These are phyloP conservation scores for Andricus grossulariae DNA, from an alignment of 1,140 invertebrate species.

Conservation along the genomic window DNA sequence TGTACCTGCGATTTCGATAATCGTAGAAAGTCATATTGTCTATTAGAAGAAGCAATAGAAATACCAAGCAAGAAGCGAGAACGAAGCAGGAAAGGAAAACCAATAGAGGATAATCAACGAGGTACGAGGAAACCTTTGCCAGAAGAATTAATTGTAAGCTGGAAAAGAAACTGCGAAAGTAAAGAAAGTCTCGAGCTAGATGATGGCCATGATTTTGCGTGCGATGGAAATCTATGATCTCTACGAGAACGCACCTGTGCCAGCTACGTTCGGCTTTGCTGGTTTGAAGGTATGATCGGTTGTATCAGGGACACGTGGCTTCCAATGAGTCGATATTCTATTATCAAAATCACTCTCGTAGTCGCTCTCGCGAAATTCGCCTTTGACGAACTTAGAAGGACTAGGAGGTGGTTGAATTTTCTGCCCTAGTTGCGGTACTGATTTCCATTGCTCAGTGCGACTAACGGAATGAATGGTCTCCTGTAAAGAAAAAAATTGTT, in stretches of 20 bases:
- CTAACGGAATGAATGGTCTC: constrained; percentile 69
- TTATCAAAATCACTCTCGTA: constrained; percentile 86
- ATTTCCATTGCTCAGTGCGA: constrained; percentile 66
- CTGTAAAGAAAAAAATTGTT: constrained; percentile 60
- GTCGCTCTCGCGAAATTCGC: constrained; percentile 83
- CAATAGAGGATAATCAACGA: constrained; percentile 59
- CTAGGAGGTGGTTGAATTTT: constrained; percentile 60
- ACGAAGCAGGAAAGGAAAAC: constrained; percentile 52
- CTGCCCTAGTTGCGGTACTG: constrained; percentile 52
- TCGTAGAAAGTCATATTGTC: constrained; percentile 50
- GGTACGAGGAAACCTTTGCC: constrained; percentile 62
- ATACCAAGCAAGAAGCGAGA: constrained; percentile 48
- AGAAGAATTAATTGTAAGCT: constrained; percentile 65
- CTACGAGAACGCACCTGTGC: constrained; percentile 63
- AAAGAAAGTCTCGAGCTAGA: constrained; percentile 44
- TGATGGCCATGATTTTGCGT: constrained; percentile 44
- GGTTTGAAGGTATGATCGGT: constrained; percentile 78
- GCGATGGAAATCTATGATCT: constrained; percentile 32
- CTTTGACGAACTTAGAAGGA: constrained; percentile 82
- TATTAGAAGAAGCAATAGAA: constrained; percentile 57
- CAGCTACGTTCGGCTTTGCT: constrained; percentile 77
- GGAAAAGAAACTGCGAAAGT: constrained; percentile 60
- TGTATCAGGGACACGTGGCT: constrained; percentile 75
- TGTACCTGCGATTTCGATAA: constrained; percentile 49
- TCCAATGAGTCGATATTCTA: constrained; percentile 80